These are phyloP conservation scores for Melanerpes aurifrons DNA, from an alignment of 2,113 vertebrate genomes.

Conservation along the genomic window DNA sequence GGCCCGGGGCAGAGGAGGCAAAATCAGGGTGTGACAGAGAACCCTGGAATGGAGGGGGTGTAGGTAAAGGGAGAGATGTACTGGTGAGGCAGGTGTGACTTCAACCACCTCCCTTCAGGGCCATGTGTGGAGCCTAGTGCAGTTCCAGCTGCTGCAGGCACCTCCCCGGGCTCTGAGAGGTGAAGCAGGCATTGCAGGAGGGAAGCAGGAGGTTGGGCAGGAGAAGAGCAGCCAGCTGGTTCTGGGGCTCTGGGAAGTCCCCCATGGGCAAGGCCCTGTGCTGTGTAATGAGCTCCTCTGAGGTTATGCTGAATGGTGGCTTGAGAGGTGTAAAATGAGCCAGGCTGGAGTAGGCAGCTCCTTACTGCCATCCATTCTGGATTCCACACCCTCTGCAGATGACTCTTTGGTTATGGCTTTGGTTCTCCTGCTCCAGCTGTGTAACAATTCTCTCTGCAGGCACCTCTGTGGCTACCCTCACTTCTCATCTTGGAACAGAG, in stretches of 20 bases:
- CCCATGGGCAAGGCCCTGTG: not conserved
- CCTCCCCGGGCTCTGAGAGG: not conserved
- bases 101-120: not conserved
- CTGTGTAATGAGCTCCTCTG: not conserved
- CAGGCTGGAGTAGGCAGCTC: not conserved
- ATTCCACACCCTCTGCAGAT: not conserved
- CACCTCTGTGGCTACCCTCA: not conserved
- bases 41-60: not conserved
- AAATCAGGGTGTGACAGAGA: rapidly evolving
- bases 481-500: not conserved
- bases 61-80: not conserved
- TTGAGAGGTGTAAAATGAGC: not conserved
- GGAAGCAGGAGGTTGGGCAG: not conserved
- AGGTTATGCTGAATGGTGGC: not conserved
- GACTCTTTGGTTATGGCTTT: not conserved
- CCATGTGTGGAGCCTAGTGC: rapidly evolving
- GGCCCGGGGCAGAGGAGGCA: not conserved
- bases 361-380: not conserved
- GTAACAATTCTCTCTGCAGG: not conserved
- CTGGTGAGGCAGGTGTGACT: not conserved
- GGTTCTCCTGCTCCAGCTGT: not conserved
- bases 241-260: not conserved
- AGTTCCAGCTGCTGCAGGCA: not conserved
- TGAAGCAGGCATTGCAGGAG: not conserved
- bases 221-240: not conserved